Base-by-base conservation (phyloP, 2,888 invertebrate species). In the Nymphalis polychloros region DNA sequence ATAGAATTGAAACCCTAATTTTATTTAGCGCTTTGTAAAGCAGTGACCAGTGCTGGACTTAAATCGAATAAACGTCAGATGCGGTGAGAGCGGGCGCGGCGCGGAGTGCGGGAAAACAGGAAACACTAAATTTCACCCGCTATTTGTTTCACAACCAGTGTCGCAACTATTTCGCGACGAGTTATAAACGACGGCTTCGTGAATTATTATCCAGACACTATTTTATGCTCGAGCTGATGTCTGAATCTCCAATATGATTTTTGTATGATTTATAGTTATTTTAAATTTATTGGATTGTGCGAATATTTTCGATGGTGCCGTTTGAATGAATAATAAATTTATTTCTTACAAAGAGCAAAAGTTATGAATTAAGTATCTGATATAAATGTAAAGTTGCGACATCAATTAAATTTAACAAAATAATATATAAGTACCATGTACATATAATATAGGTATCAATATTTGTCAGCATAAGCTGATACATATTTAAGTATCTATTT, bases 41-140 rank as follows among this genome's bases (percentile, higher is more conserved):
- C 84, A 79, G 81, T 72, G 77, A 79, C 75, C 78, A 71, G 69
- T 72, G 79, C 74, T 71, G 81, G 83, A 81, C 84, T 85, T 84
- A 86, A 89, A 88, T 87, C 84, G 86, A 89, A 89, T 90, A 84
- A 88, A 86, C 83, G 88, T 89, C 88, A 88, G 81, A 86, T 83
- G 84, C 80, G 83, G 84, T 77, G 77, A 72, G 69, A 67, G 72
- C 68, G 72, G 70, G 71, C 67, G 68, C 71, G 60, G 53, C 61
- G 69, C 64, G 72, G 50, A 67, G 67, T 62, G 71, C 62, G 67
- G 72, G 73, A 77, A 80, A 78, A 79, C 79, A 77, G 81, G 82
- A 79, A 83, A 81, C 81, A 80, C 78, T 84, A 81, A 82, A 85
- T 86, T 85, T 77, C 74, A 77, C 74, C 77, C 73, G 75, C 78